Conservation (phyloP, 2,113 vertebrate species). For the Gavia stellata region DNA sequence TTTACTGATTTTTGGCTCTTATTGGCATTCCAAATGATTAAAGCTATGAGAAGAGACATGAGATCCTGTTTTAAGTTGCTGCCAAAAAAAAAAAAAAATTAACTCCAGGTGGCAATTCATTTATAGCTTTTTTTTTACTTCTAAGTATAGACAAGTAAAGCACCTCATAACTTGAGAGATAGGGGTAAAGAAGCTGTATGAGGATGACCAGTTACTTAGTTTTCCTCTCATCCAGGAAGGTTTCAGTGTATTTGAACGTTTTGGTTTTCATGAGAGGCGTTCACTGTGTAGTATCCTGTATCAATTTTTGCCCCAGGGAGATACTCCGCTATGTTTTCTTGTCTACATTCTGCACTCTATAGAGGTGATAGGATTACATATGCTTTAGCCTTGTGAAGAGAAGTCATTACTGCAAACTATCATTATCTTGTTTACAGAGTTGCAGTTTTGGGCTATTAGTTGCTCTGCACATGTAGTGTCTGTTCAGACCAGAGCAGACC, state of each 20-base stretch:
- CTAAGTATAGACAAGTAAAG: background rate
- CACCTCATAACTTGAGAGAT: background rate
- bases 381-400: background rate
- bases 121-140: background rate
- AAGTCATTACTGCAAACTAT: background rate
- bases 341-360: background rate
- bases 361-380: background rate
- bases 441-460: background rate
- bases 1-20: background rate
- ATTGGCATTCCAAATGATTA: background rate
- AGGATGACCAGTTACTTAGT: background rate
- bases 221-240: background rate
- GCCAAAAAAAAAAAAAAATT: accelerated
- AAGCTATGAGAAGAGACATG: background rate
- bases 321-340: background rate
- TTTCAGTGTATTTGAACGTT: background rate
- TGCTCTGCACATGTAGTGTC: background rate
- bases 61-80: background rate
- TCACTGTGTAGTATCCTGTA: background rate
- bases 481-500: background rate
- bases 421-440: background rate
- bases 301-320: background rate
- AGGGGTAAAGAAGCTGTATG: background rate
- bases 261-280: background rate
- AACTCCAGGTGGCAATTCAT: background rate